Conservation (phyloP, 2,888 invertebrate species). For the Athalia circularis region DNA sequence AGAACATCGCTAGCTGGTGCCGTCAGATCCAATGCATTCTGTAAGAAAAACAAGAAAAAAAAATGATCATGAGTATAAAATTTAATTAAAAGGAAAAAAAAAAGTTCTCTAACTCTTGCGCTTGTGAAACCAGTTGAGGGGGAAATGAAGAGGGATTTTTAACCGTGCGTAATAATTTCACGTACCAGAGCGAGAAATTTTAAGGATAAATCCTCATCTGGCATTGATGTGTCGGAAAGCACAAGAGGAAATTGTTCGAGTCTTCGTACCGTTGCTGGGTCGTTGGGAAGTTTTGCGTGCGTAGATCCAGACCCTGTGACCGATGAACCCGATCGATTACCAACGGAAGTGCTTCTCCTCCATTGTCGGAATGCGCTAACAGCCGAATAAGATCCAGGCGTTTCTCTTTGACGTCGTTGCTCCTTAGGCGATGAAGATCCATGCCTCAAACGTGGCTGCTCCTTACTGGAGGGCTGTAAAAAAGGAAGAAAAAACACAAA, state of each 20-base stretch:
- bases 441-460: conserved; percentile 54
- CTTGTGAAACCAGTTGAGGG: neutral
- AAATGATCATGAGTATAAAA: conserved; percentile 37
- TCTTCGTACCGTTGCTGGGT: conserved; percentile 53
- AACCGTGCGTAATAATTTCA: conserved; percentile 33
- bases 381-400: conserved; percentile 54
- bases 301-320: conserved; percentile 55
- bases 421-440: conserved; percentile 57
- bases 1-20: conserved; percentile 93
- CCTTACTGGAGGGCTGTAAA: conserved; percentile 54
- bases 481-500: neutral
- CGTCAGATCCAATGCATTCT: conserved; percentile 94
- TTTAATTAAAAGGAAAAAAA: conserved; percentile 44
- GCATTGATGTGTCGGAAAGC: conserved; percentile 66
- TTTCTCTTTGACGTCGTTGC: conserved; percentile 59
- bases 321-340: conserved; percentile 55
- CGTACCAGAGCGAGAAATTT: conserved; percentile 72
- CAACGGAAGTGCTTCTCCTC: conserved; percentile 62
- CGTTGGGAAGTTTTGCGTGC: conserved; percentile 53
- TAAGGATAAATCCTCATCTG: conserved; percentile 68
- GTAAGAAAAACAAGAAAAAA: conserved; percentile 72
- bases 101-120: neutral
- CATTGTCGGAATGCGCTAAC: conserved; percentile 66
- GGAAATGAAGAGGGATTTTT: neutral
- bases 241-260: conserved; percentile 67